A percentile compares a stretch with the other conserved stretches of the same genome.
Evolutionary conservation across 2,888 invertebrate genomes (phyloP).

Genomic region (Hirtodrosophila alboralis): DNA sequence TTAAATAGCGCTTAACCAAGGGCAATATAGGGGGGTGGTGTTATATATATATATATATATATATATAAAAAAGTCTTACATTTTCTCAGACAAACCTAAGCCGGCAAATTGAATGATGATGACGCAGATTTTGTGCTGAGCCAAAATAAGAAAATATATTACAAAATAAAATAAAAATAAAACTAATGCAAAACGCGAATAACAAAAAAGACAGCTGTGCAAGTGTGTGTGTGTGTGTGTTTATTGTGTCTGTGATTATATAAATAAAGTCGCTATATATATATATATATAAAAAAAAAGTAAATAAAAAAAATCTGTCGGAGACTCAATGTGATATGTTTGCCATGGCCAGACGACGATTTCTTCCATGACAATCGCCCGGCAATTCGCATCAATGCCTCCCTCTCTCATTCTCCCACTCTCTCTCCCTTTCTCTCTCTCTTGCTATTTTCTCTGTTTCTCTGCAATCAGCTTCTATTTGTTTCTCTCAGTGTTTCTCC

Average conservation of each 20-base stretch:
- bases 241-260: conserved; percentile 55
- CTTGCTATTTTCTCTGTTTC: conserved; percentile 39
- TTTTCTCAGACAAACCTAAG: conserved; percentile 35
- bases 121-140: conserved; percentile 59
- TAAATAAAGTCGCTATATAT: conserved; percentile 34
- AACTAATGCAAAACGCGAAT: conserved; percentile 8
- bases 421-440: conserved; percentile 1
- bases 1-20: not conserved
- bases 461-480: conserved; percentile 17
- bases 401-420: too few relatives aligned
- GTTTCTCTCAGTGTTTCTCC: conserved; percentile 50
- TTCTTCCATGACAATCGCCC: conserved; percentile 58
- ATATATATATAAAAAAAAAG: too few relatives aligned
- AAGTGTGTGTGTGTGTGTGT: conserved; percentile 3
- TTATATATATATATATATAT: not conserved
- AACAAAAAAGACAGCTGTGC: conserved; percentile 4
- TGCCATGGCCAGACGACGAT: conserved; percentile 59
- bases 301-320: not conserved
- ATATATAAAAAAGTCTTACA: conserved; percentile 5
- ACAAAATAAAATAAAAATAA: conserved; percentile 10
- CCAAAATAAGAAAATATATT: conserved; percentile 49
- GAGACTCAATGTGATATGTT: conserved; percentile 47
- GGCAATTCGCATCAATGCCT: conserved; percentile 33
- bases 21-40: too few relatives aligned
- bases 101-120: conserved; percentile 70